Evolutionary conservation across 2,113 vertebrate genomes (phyloP).

Genomic region (Cyrtonyx montezumae): DNA sequence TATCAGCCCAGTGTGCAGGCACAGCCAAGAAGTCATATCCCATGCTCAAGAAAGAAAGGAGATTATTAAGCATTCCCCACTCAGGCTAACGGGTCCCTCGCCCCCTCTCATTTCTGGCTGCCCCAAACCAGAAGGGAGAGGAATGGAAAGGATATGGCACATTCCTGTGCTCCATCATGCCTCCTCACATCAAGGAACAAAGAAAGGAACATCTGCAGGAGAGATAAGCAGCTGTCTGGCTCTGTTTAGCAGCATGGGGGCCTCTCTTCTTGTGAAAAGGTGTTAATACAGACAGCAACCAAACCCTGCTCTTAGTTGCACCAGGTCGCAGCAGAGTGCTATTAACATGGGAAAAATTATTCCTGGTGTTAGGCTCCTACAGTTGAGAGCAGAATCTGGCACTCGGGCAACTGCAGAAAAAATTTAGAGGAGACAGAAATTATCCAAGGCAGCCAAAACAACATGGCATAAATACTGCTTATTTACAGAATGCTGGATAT

Average conservation of each 20-base stretch:
- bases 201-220: constrained; percentile 51
- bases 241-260: not conserved
- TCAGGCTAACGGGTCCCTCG: not conserved
- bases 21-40: not conserved
- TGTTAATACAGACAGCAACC: not conserved
- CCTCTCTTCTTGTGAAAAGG: not conserved
- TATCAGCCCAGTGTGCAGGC: not conserved
- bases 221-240: constrained; percentile 51
- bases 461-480: not conserved
- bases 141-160: constrained; percentile 20
- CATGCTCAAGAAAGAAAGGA: not conserved
- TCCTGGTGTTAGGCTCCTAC: not conserved
- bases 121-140: not conserved
- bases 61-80: not conserved
- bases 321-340: not conserved
- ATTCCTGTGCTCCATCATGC: constrained; percentile 11
- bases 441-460: constrained; percentile 20
- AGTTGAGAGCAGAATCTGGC: not conserved
- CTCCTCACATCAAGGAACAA: not conserved
- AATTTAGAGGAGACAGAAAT: not conserved
- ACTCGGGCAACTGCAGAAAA: not conserved
- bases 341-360: not conserved
- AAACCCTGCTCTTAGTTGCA: not conserved
- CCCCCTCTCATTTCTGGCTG: constrained; percentile 19
- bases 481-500: not conserved